Base-by-base conservation (phyloP, 2,113 vertebrate species). In the Nerophis lumbriciformis region DNA sequence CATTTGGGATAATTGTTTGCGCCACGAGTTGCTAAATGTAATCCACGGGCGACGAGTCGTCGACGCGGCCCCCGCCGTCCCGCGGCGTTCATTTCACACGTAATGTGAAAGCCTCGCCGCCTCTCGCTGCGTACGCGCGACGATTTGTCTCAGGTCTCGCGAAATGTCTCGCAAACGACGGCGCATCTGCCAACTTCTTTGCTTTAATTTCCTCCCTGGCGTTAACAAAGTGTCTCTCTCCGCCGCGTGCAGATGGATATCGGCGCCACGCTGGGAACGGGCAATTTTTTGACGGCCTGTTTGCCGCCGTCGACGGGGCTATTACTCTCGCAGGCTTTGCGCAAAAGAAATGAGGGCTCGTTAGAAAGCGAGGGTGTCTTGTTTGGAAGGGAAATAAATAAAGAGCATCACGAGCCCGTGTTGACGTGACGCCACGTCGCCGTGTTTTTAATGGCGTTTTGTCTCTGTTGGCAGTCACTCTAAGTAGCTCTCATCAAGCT, bases 1-100 rank as follows among this genome's bases (percentile, higher is more conserved):
- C 80, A 65, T 81, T 77, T 72, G 56, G 71, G 77, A 71, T 79
- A 77, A 77, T 80, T 81, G 73, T 72, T 69, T 75, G 53, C 69
- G 59, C 57, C 59, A 61, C 14, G 50, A 75, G 77, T 50, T 77
- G 71, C 61, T 47, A 71, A 77, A 77, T 81, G 76, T 75, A 81
- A 79, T 85, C 81, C 75, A 65, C 36, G 44, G 16, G 61, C 61
- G 55, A 45, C 42, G 42, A 45, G 42, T 45, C 42, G 42, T 45
- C 42, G 48, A 72, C 56, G 77, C 66, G 13, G 60, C 38, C 54
- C 28, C 38, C 48, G 55, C 81, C 61, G 51, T 63, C 66, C 60
- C 53, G 72, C 47, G 63, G 75, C 62, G 53, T 49, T 48, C 38
- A 16, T 69, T 68, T 75, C 67, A 76, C 68, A 52, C 19, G 21